Base-by-base conservation (phyloP, 1,140 invertebrate genomes). In the Drosophila neocordata region DNA sequence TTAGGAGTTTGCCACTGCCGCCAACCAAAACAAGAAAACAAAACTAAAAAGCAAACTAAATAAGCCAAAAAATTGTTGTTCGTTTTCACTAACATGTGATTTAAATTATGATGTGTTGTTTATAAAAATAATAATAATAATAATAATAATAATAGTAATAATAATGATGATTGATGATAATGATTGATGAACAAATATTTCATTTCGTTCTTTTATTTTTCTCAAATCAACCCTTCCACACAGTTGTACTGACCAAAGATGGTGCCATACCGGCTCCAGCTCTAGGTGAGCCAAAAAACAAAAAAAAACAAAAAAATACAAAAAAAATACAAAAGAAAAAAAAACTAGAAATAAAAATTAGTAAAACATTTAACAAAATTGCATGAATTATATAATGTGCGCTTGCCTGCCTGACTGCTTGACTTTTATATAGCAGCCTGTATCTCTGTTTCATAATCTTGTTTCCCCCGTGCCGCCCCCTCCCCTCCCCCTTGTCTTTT, bases 181-280 rank as follows among this genome's bases (percentile, higher is more conserved):
- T 69, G 74, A 73, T 77, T 69, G 72, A 83, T 58, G 34, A 64
- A 58, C 44, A 69, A 57, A 38, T 24, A 69, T 70, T 52, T 41
- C 71, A 70, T 67, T 61, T 78, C 78, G 68, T 89, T 44, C 78
- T 68, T 89, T 69, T 79, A 67, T 70, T 69, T 77, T 73, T 89
- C 78, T 89, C 70, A 81, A 70, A 81, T 85, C 73, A 85, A 73
- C 77, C 74, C 74, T 73, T 69, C 75, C 69, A 89, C 82, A 89
- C 94, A 95, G 94, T 95, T 93, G 94, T 94, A 93, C 94, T 95
- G 93, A 93, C 94, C 94, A 95, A 94, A 94, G 94, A 94, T 92
- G 94, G 94, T 94, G 94, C 94, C 92, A 93, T 95, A 92, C 94
- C 94, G 93, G 94, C 94, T 93, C 92, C 94, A 93, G 94, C 94